phyloP scores from a whole-genome alignment of 1,140 invertebrate species.

The Hyles vespertilio region DNA sequence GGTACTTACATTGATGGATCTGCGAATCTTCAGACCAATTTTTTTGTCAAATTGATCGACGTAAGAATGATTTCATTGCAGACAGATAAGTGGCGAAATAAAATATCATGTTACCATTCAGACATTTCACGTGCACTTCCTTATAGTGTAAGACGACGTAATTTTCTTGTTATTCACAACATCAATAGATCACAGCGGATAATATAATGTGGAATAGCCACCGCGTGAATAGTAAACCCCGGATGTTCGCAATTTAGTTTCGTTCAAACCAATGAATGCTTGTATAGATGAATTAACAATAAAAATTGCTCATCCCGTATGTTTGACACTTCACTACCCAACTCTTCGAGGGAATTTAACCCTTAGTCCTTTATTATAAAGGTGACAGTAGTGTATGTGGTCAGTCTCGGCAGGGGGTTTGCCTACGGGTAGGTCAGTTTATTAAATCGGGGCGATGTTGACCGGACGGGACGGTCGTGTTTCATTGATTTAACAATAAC shows the following conservation, averaged over 20 bases:
- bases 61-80: too few species aligned
- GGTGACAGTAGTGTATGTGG: conserved; percentile 12
- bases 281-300: conserved; percentile 70
- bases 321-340: neutral
- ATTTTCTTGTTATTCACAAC: conserved; percentile 46
- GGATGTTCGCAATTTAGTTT: conserved; percentile 71
- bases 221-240: conserved; percentile 60
- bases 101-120: conserved; percentile 18
- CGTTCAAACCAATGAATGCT: conserved; percentile 62
- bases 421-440: conserved; percentile 68
- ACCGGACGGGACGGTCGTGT: conserved; percentile 63
- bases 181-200: conserved; percentile 35
- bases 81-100: neutral
- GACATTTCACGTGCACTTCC: conserved; percentile 23
- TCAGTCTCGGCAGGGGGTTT: conserved; percentile 33
- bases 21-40: too few species aligned
- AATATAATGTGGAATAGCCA: conserved; percentile 43
- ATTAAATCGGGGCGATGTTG: conserved; percentile 57
- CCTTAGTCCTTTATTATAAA: neutral
- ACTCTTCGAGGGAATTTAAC: conserved; percentile 1
- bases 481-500: conserved; percentile 67
- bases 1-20: too few species aligned
- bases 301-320: conserved; percentile 68
- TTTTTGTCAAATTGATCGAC: too few species aligned
- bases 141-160: conserved; percentile 29